phyloP scores from a whole-genome alignment of 2,113 vertebrate species.

The Zosterops hypoxanthus region DNA sequence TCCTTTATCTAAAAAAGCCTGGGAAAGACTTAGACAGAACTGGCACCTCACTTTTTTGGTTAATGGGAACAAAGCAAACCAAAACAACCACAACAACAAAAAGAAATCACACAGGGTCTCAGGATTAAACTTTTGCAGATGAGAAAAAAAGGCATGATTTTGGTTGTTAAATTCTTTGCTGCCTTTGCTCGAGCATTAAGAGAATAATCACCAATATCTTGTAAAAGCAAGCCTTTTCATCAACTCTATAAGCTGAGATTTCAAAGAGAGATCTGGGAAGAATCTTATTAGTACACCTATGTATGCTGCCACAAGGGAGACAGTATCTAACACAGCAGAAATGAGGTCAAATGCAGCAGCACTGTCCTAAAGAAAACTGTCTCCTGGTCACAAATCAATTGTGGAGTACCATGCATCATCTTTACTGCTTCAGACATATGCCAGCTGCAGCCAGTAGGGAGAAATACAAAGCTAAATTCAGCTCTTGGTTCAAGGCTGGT shows the following conservation, averaged over 20 bases:
- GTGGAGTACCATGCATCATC: slow-evolving; percentile 18
- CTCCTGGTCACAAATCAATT: slow-evolving; percentile 40
- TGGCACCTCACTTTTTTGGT: not conserved
- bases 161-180: not conserved
- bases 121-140: not conserved
- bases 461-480: slow-evolving; percentile 14
- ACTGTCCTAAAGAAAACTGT: slow-evolving; percentile 33
- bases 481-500: not conserved
- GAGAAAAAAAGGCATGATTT: not conserved
- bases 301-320: not conserved
- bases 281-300: slow-evolving; percentile 21
- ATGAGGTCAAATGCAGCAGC: slow-evolving; percentile 25
- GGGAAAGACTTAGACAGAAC: not conserved
- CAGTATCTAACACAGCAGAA: slow-evolving; percentile 17
- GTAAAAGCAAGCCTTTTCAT: slow-evolving; percentile 6
- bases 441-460: slow-evolving; percentile 28
- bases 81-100: not conserved
- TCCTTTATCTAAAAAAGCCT: not conserved
- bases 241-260: not conserved
- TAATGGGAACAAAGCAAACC: not conserved
- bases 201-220: not conserved
- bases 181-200: not conserved
- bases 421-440: slow-evolving; percentile 6
- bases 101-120: not conserved
- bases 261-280: not conserved